Evolutionary conservation across 2,888 invertebrate genomes (phyloP), one percentile per base, ranked within the genome.

Genomic region (Protodeltote pygarga): DNA sequence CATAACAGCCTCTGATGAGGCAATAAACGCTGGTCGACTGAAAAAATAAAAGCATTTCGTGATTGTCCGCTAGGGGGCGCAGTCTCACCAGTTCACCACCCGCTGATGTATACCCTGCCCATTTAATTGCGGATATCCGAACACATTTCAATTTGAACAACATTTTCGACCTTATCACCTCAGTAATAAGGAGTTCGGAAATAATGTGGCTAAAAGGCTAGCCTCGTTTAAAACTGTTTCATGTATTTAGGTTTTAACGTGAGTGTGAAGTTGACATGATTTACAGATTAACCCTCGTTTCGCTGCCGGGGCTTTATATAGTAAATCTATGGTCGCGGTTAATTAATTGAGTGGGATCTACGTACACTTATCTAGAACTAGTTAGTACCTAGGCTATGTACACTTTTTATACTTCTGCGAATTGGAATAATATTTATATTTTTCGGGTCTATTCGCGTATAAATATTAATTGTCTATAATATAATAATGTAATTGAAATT

Each of bases 31-130:
- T 64, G 68, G 65, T 73, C 71, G 65, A 60, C 74, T 77, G 83
- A 83, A 86, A 85, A 86, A 87, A 89, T 89, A 89, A 89, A 88
- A 89, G 89, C 87, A 82, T 89, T 88, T 83, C 77, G 83, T 83
- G 85, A 88, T 88, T 85, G 86, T 83, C 77, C 73, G 71, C 37
- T 49, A 66, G 74, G 73, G 71, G 71, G 52, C 54, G 46, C 65
- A 64, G 68, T 52, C 66, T 65, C 55, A 54, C 62, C 65, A 61
- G 51, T 65, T 65, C 55, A 54, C 62, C 65, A 61, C 74, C 73
- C 62, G 62, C 71, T 77, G 77, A 79, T 68, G 61, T 74, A 75
- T 40, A 13, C 20, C 50, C 62, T 61, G 38, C 63, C 62, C 66
- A 74, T 67, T 74, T 83, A 81, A 83, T 82, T 82, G 76, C 73